These are phyloP conservation scores for Synanthedon andrenaeformis DNA, from an alignment of 2,888 invertebrate species.

Conservation along the genomic window DNA sequence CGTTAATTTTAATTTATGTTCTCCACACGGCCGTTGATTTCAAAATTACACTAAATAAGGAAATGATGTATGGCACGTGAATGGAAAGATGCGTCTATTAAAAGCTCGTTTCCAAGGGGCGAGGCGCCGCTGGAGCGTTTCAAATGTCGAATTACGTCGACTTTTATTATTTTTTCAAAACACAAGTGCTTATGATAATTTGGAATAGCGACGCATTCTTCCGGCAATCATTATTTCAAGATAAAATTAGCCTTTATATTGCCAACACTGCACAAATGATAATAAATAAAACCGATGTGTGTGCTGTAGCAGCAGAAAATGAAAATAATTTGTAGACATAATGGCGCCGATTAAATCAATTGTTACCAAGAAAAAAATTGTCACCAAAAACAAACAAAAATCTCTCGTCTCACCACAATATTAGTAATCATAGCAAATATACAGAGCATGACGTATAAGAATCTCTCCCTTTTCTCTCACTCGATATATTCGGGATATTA, in stretches of 20 bases:
- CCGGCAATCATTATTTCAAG: conserved; percentile 7
- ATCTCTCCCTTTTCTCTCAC: no score
- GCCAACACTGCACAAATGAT: no score
- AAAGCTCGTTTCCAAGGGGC: conserved; percentile 20
- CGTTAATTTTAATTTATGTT: neutral
- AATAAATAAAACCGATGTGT: no score
- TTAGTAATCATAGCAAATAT: no score
- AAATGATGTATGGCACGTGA: conserved; percentile 15
- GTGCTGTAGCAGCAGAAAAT: no score
- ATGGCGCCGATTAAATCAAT: no score
- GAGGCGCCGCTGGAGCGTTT: conserved; percentile 11
- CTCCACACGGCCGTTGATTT: conserved; percentile 1
- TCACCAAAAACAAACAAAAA: no score
- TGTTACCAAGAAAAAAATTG: no score
- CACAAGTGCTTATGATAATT: conserved; percentile 12
- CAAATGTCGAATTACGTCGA: conserved; percentile 23
- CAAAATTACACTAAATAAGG: conserved; percentile 12
- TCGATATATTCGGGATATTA: no score
- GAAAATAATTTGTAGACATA: no score
- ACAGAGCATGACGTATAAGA: no score
- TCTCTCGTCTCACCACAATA: no score
- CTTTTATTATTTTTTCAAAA: conserved; percentile 21
- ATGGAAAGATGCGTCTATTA: conserved; percentile 18
- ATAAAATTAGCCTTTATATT: neutral
- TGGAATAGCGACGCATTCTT: conserved; percentile 3